phyloP scores from a whole-genome alignment of 2,797 vertebrate species.

The Eurystomus glaucurus region DNA sequence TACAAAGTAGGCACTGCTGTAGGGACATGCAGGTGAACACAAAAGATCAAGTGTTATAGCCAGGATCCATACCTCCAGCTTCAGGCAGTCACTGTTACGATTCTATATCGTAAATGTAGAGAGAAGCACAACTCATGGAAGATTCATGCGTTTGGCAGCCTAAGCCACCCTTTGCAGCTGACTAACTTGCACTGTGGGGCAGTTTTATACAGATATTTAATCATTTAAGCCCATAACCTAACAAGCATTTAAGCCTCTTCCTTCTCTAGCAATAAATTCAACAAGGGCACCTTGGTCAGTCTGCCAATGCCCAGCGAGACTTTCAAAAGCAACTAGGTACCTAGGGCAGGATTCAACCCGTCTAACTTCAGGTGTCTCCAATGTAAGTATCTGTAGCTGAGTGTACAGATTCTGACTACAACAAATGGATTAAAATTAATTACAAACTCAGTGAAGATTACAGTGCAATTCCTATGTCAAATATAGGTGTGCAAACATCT shows the following conservation, averaged over 20 bases:
- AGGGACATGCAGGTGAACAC: fast-evolving
- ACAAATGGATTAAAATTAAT: background rate
- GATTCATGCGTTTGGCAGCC: background rate
- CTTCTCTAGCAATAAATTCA: background rate
- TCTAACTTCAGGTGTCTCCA: background rate
- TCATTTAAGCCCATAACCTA: background rate
- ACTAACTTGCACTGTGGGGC: background rate
- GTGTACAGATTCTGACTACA: background rate
- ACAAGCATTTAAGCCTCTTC: background rate
- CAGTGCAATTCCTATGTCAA: fast-evolving
- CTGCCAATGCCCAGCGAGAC: background rate
- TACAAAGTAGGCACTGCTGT: background rate
- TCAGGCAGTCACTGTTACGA: background rate
- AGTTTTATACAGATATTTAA: constrained; percentile 10
- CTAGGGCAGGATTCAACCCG: background rate
- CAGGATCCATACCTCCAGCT: background rate
- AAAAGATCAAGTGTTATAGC: background rate
- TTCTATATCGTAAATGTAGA: background rate
- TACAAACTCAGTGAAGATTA: background rate
- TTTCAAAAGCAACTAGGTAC: background rate
- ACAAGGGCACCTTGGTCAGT: background rate
- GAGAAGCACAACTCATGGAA: background rate
- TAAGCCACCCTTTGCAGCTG: background rate
- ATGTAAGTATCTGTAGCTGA: background rate
- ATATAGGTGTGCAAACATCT: background rate